Evolutionary conservation across 2,888 invertebrate genomes (phyloP).

Genomic region (Phasia obesa): DNA sequence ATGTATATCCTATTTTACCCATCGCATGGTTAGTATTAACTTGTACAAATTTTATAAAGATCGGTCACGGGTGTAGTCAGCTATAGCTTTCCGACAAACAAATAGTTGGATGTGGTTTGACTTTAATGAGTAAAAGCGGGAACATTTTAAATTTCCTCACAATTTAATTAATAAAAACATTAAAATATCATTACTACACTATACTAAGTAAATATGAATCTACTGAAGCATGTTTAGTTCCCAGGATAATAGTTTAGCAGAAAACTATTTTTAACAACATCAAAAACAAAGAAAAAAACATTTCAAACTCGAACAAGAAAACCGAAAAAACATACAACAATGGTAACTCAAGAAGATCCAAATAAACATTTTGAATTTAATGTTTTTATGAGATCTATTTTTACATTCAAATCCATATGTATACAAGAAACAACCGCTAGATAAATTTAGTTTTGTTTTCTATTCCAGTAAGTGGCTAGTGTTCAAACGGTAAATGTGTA

Average conservation of each 20-base stretch:
- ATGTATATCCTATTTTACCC: too few relatives aligned
- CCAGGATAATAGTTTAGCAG: constrained; percentile 7
- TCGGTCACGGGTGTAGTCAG: too few relatives aligned
- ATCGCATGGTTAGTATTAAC: too few relatives aligned
- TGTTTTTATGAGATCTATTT: neutral
- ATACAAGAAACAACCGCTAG: constrained; percentile 41
- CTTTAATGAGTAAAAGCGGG: too few relatives aligned
- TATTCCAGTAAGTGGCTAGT: constrained; percentile 49
- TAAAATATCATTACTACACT: too few relatives aligned
- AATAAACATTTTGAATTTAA: neutral
- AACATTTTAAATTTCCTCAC: too few relatives aligned
- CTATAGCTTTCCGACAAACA: too few relatives aligned
- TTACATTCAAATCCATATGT: neutral
- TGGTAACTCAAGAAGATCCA: constrained; percentile 54
- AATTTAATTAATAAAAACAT: too few relatives aligned
- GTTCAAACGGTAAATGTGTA: constrained; percentile 27
- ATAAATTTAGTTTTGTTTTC: constrained; percentile 40
- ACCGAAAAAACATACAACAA: constrained; percentile 26
- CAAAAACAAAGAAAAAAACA: constrained; percentile 15
- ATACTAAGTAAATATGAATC: too few relatives aligned
- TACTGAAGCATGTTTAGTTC: too few relatives aligned
- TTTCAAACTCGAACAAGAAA: constrained; percentile 3
- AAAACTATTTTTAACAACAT: neutral
- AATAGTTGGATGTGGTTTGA: too few relatives aligned
- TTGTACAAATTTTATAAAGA: too few relatives aligned